These are phyloP conservation scores for Ibidorhyncha struthersii DNA, from an alignment of 2,113 vertebrate species.

Conservation along the genomic window DNA sequence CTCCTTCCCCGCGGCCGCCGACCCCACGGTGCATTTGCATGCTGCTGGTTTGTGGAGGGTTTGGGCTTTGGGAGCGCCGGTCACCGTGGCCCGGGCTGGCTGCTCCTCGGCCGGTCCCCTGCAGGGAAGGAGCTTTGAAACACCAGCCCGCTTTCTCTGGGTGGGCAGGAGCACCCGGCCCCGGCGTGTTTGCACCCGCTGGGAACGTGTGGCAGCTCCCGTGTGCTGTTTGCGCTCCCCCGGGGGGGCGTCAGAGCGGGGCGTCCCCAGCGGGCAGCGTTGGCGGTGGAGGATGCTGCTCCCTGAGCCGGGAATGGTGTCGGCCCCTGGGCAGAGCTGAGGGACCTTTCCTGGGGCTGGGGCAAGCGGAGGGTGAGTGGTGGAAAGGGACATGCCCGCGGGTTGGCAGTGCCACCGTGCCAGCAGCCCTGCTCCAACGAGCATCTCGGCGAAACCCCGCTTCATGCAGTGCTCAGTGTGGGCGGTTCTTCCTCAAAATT, in stretches of 20 bases:
- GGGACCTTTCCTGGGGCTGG: neutral
- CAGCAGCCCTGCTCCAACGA: fast-evolving
- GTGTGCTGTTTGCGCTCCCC: neutral
- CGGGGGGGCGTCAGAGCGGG: fast-evolving
- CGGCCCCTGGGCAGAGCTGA: neutral
- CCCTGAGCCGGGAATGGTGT: neutral
- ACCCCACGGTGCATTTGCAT: neutral
- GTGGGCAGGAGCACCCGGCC: neutral
- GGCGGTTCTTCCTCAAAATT: neutral
- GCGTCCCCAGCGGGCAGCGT: neutral
- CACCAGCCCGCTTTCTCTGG: neutral
- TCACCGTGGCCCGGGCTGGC: neutral
- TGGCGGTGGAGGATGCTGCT: neutral
- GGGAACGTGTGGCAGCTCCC: neutral
- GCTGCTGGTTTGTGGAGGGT: neutral
- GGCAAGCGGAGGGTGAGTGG: too few relatives aligned
- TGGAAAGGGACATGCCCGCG: fast-evolving
- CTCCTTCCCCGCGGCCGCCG: fast-evolving
- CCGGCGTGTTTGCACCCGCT: neutral
- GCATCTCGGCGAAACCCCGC: neutral
- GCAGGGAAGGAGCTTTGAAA: neutral
- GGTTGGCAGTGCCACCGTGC: neutral
- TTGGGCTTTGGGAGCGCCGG: neutral
- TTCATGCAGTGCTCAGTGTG: fast-evolving
- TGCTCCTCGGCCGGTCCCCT: neutral